Percentiles rank a stretch among this genome's conserved stretches.
These are phyloP conservation scores for Varanus komodoensis DNA, from an alignment of 2,113 vertebrate species.

Conservation along the genomic window DNA sequence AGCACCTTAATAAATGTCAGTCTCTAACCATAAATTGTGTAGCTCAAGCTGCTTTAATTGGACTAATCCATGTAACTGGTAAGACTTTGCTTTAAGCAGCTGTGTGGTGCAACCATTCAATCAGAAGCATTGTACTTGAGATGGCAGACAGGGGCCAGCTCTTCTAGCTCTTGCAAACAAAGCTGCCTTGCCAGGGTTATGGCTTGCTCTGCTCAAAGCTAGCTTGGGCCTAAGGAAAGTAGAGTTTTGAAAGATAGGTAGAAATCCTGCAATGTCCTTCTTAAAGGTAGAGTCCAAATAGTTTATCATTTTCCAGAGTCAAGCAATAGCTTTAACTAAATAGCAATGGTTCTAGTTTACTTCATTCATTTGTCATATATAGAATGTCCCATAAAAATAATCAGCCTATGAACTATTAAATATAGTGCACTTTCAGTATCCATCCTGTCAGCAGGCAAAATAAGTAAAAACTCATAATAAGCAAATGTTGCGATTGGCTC, in stretches of 20 bases:
- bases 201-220: background rate
- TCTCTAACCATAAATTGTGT: background rate
- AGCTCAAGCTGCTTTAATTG: conserved; percentile 19
- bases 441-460: background rate
- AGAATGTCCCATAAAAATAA: background rate
- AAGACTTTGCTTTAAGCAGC: conserved; percentile 15
- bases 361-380: background rate
- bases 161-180: background rate
- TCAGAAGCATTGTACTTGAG: background rate
- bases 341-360: background rate
- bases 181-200: background rate
- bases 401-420: background rate
- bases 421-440: background rate
- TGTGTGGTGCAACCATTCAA: background rate
- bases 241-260: background rate
- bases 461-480: background rate
- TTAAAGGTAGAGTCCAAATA: too few species aligned
- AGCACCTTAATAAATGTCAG: conserved; percentile 22
- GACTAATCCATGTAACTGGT: conserved; percentile 9
- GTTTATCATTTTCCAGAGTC: background rate
- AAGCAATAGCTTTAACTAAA: background rate
- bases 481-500: background rate
- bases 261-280: background rate
- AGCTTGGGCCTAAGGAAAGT: background rate
- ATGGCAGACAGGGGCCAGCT: background rate